A percentile compares a stretch with the other conserved stretches of the same genome.
Conservation (phyloP, 2,888 invertebrate genomes). For the Ischnus inquisitorius region DNA sequence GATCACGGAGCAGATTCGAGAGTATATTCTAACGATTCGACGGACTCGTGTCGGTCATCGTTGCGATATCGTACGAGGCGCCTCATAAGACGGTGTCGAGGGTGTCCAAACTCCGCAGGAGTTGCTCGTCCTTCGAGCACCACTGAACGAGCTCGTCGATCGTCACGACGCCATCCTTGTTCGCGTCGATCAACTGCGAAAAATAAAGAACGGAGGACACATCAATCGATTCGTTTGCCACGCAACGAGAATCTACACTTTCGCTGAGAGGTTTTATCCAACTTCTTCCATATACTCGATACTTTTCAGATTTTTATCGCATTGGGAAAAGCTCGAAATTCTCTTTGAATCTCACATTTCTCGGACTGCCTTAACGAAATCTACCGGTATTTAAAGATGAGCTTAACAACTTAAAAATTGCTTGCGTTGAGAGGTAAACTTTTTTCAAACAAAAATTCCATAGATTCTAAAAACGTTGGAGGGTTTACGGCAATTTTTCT, state of each 20-base stretch:
- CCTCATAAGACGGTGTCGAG: conserved; percentile 92
- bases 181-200: conserved; percentile 91
- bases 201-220: not conserved
- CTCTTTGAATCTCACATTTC: no score
- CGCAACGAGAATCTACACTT: not conserved
- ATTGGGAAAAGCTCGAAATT: no score
- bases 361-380: no score
- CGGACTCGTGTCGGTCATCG: conserved; percentile 28
- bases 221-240: not conserved
- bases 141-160: conserved; percentile 93
- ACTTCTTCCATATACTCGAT: no score
- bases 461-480: no score
- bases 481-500: conserved; percentile 4
- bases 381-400: no score
- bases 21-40: conserved; percentile 15
- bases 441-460: no score
- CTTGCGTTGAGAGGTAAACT: no score
- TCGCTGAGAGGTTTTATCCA: no score
- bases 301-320: no score
- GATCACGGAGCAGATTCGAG: not conserved
- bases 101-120: conserved; percentile 90
- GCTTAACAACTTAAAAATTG: no score
- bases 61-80: conserved; percentile 43
- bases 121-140: conserved; percentile 91
- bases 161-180: conserved; percentile 93